Percentiles rank a stretch among this genome's conserved stretches.
Conservation (phyloP, 2,113 vertebrate genomes). For the Pachyramphus minor region DNA sequence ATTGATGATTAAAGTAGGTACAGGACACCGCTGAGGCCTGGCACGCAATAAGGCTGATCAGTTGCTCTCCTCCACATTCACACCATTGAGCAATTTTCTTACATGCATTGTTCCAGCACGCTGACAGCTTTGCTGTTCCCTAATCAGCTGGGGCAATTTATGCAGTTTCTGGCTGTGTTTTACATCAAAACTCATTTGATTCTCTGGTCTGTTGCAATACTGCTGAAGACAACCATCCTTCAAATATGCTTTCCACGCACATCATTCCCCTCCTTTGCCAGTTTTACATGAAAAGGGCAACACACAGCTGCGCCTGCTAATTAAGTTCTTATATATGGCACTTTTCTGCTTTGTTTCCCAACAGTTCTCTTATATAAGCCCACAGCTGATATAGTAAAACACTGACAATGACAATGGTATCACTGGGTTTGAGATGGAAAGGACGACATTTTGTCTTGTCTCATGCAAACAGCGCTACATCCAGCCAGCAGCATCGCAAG, state of each 20-base stretch:
- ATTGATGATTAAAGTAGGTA: slow-evolving; percentile 8
- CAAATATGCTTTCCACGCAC: background rate
- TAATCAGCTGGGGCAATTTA: slow-evolving; percentile 32
- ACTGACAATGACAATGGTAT: background rate
- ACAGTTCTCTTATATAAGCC: background rate
- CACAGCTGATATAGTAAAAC: background rate
- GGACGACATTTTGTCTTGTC: fast-evolving
- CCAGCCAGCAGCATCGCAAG: background rate
- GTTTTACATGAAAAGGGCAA: slow-evolving; percentile 4
- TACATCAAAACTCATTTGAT: slow-evolving; percentile 6
- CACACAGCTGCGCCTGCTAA: background rate
- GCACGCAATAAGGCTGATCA: background rate
- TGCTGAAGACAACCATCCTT: background rate
- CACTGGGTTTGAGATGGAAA: background rate
- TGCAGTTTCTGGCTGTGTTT: background rate
- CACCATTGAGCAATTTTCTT: background rate
- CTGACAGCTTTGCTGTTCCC: background rate
- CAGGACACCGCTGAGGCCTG: background rate
- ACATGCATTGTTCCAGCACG: background rate
- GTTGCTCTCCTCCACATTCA: slow-evolving; percentile 8
- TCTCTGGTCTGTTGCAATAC: background rate
- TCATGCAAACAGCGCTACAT: background rate
- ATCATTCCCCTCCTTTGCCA: background rate
- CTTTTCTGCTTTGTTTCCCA: background rate
- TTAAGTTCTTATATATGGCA: background rate